Conservation (phyloP, 2,797 vertebrate genomes). For the Brachyalestes nurse region DNA sequence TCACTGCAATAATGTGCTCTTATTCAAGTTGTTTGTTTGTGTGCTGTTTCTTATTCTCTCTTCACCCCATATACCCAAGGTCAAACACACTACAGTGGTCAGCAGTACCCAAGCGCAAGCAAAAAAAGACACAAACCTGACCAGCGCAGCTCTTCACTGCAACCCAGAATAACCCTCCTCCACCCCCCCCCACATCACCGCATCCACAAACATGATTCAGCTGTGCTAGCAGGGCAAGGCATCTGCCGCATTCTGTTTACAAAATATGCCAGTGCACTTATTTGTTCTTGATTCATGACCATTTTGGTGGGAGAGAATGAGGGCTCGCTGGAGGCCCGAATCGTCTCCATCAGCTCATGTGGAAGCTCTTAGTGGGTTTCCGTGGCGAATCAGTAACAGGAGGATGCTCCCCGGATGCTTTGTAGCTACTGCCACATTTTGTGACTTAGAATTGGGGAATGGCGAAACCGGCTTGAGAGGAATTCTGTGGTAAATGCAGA, state of each 20-base stretch:
- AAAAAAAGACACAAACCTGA: not conserved
- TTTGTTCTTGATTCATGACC: constrained; percentile 33
- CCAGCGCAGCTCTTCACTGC: not conserved
- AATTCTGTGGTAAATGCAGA: too few species aligned
- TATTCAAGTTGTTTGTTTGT: not conserved
- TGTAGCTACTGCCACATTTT: constrained; percentile 6
- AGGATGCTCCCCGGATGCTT: not conserved
- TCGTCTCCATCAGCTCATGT: constrained; percentile 33
- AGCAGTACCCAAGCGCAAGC: constrained; percentile 4
- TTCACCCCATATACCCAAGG: not conserved
- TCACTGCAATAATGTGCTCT: too few species aligned
- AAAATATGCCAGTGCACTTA: constrained; percentile 21
- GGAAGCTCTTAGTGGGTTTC: constrained; percentile 47
- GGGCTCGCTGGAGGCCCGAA: constrained; percentile 39
- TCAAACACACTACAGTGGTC: constrained; percentile 14
- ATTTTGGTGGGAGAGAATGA: constrained; percentile 4
- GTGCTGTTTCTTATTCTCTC: not conserved
- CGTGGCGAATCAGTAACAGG: constrained; percentile 31
- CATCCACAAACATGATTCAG: constrained; percentile 29
- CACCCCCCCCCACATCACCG: not conserved
- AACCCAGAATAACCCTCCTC: not conserved
- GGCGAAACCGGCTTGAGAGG: not conserved
- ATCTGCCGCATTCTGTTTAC: constrained; percentile 46
- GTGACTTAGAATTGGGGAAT: not conserved
- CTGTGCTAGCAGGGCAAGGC: constrained; percentile 13